A percentile compares a stretch with the other conserved stretches of the same genome.
These are phyloP conservation scores for Macrotis lagotis DNA, from an alignment of 2,113 vertebrate genomes.

Conservation along the genomic window DNA sequence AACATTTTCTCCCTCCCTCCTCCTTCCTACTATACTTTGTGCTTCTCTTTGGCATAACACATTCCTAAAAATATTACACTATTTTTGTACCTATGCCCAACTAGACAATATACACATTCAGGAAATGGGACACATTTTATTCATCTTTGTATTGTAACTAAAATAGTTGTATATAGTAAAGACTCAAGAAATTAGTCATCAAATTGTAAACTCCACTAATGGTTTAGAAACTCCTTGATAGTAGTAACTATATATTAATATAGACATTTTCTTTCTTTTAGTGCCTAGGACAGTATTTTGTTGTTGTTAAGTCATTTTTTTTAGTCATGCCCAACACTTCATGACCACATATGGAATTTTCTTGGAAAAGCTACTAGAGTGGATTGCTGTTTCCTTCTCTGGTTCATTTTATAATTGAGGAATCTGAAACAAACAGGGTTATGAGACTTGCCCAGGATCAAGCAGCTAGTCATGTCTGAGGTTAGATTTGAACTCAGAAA, in stretches of 20 bases:
- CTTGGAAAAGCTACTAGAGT: neutral
- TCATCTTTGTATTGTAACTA: neutral
- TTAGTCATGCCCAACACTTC: neutral
- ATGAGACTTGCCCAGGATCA: neutral
- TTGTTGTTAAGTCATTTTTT: neutral
- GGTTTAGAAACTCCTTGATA: neutral
- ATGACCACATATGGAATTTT: neutral
- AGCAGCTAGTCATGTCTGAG: no score
- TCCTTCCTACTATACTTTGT: neutral
- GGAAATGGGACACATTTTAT: neutral
- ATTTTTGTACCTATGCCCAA: neutral
- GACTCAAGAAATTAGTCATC: neutral
- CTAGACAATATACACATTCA: neutral
- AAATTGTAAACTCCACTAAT: neutral
- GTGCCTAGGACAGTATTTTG: neutral
- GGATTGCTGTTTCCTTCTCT: neutral
- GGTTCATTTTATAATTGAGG: neutral
- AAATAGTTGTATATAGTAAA: neutral
- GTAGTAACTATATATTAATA: neutral
- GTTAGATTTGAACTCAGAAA: neutral
- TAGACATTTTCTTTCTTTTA: neutral
- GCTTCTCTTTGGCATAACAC: neutral
- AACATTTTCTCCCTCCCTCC: neutral
- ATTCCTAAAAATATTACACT: neutral
- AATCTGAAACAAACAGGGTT: neutral